Evolutionary conservation across 2,888 invertebrate genomes (phyloP).

Genomic region (Hemaris fuciformis): DNA sequence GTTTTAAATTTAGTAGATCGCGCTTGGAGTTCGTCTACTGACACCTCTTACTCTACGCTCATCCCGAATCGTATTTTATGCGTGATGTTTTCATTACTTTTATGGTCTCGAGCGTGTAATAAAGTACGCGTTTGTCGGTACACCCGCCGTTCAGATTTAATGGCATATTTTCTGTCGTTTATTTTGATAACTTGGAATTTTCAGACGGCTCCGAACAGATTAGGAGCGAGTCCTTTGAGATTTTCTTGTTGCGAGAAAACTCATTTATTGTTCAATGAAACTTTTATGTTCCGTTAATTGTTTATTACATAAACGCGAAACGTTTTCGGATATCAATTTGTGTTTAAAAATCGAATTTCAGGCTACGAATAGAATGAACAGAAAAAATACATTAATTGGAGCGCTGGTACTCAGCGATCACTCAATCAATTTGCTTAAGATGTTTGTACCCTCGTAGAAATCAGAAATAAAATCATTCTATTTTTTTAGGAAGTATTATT

Average conservation of each 20-base stretch:
- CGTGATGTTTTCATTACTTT: conserved; percentile 8
- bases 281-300: neutral
- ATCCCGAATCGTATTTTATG: neutral
- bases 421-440: neutral
- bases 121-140: conserved; percentile 3
- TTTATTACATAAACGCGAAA: too few relatives aligned
- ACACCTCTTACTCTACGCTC: neutral
- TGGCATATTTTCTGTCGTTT: conserved; percentile 7
- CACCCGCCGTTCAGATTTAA: neutral
- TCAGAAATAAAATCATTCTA: neutral
- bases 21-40: neutral
- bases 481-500: neutral
- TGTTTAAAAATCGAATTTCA: neutral
- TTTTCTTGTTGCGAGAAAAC: neutral
- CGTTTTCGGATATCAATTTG: too few relatives aligned
- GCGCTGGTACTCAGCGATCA: neutral
- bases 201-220: conserved; percentile 3
- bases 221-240: neutral
- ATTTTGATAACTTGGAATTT: conserved; percentile 9
- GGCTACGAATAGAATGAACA: neutral
- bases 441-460: neutral
- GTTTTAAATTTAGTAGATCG: too few relatives aligned
- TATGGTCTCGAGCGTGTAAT: conserved; percentile 2
- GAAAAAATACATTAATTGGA: neutral
- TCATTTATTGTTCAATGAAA: neutral